Base-by-base conservation (phyloP, 2,888 invertebrate genomes). In the Agrotis segetum region DNA sequence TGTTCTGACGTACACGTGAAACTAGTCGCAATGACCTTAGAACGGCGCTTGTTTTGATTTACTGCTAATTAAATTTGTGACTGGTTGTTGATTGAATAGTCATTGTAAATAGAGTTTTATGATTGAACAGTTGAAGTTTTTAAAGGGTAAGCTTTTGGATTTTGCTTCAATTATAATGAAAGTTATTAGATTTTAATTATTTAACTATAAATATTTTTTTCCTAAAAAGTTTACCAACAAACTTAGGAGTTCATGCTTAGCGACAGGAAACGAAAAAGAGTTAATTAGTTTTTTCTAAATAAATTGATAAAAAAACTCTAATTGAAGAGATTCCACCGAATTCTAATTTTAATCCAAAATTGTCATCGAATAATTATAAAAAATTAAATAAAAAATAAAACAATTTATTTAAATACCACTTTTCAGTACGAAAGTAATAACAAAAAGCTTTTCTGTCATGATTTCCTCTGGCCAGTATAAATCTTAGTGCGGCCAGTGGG, bases 401-500 rank as follows among this genome's bases (percentile, higher is more conserved):
- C 19, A 29, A 0, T 34, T n/a, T n/a, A 47, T 50, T 66, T 19
- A 24, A 63, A 55, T 47, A 59, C 52, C 34, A 56, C n/a, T 63
- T 69, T 77, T 69, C 62, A 61, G 74, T 58, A 77, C 79, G 64
- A 84, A 85, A 87, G 86, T 88, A 86, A 90, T 89, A 89, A 90
- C 88, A 90, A 90, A 88, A 89, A 85, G 77, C 84, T 82, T 75
- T 67, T 75, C 86, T 79, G 87, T 87, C 87, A 89, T 91, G 91
- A 92, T 92, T 92, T 92, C 88, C 90, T 87, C 87, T 83, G 87
- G 84, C 85, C 86, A 84, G 88, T 87, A 92, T 93, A 94, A 94
- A 95, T 94, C 94, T 92, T 88, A 75, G 76, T 82, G 85, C 86
- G 93, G 92, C 90, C 92, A 92, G 92, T 93, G 91, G 94, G 92